These are phyloP conservation scores for Ficedula albicollis DNA, from an alignment of 2,797 vertebrate genomes.

Conservation along the genomic window DNA sequence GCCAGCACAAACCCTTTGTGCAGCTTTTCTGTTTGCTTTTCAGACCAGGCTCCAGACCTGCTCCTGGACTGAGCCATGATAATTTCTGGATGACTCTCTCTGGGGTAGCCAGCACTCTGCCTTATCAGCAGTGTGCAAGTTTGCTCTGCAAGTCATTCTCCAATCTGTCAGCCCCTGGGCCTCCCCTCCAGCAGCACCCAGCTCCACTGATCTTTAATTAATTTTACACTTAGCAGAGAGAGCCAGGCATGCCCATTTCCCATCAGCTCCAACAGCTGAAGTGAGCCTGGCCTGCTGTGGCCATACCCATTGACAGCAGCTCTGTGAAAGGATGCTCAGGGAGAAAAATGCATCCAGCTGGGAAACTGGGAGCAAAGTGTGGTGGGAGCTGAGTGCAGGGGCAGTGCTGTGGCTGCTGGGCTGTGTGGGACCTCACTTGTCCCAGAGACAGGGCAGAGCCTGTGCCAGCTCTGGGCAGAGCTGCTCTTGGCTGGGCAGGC, in stretches of 20 bases:
- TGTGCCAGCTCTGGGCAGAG: background rate
- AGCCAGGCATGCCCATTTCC: background rate
- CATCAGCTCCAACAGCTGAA: background rate
- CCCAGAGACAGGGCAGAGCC: background rate
- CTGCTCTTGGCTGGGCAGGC: background rate
- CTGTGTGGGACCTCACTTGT: background rate
- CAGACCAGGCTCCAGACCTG: background rate
- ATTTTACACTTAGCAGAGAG: background rate
- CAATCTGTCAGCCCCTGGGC: background rate
- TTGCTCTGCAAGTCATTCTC: background rate
- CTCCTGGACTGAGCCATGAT: background rate
- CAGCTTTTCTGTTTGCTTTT: background rate
- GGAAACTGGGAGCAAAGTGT: accelerated
- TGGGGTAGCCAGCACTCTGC: background rate
- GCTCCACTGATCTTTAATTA: background rate
- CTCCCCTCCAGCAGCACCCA: background rate
- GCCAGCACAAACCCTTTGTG: background rate
- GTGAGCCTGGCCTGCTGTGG: background rate
- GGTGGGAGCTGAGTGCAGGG: background rate
- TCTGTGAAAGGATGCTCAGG: background rate
- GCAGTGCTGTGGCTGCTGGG: background rate
- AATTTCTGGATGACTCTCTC: background rate
- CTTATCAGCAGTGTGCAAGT: background rate
- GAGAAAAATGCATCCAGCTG: background rate
- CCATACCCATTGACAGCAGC: accelerated